Evolutionary conservation across 2,113 vertebrate species (phyloP).

Genomic region (Clupea harengus): DNA sequence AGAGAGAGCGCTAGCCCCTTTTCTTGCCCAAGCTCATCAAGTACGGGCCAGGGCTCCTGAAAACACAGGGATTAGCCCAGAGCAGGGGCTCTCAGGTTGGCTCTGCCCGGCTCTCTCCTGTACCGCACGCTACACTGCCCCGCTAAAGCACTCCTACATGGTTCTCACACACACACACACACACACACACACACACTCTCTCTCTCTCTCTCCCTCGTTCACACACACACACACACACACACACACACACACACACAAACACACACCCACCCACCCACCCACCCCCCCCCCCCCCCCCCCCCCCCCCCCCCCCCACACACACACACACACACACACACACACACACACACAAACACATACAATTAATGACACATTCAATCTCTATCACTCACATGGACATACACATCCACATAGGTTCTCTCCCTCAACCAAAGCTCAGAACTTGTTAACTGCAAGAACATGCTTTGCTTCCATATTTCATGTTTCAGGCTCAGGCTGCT

Average conservation of each 20-base stretch:
- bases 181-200: slow-evolving; percentile 39
- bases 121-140: slow-evolving; percentile 80
- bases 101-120: slow-evolving; percentile 81
- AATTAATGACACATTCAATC: background rate
- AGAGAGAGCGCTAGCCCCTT: slow-evolving; percentile 82
- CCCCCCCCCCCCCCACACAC: background rate
- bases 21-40: slow-evolving; percentile 99
- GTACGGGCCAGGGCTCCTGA: slow-evolving; percentile 98
- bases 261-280: slow-evolving; percentile 21
- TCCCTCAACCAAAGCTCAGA: background rate
- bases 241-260: slow-evolving; percentile 26
- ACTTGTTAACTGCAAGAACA: background rate
- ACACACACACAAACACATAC: slow-evolving; percentile 39
- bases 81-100: slow-evolving; percentile 65
- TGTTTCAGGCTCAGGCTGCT: background rate
- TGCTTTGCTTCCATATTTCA: background rate
- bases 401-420: background rate
- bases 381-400: background rate
- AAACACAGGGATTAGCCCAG: slow-evolving; percentile 96
- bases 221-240: slow-evolving; percentile 24
- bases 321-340: background rate
- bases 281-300: background rate
- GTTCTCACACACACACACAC: slow-evolving; percentile 68
- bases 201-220: too few species aligned
- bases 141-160: slow-evolving; percentile 62